These are phyloP conservation scores for Bergia puertoricense DNA, from an alignment of 92 coral and sea anemone genomes.

Conservation along the genomic window DNA sequence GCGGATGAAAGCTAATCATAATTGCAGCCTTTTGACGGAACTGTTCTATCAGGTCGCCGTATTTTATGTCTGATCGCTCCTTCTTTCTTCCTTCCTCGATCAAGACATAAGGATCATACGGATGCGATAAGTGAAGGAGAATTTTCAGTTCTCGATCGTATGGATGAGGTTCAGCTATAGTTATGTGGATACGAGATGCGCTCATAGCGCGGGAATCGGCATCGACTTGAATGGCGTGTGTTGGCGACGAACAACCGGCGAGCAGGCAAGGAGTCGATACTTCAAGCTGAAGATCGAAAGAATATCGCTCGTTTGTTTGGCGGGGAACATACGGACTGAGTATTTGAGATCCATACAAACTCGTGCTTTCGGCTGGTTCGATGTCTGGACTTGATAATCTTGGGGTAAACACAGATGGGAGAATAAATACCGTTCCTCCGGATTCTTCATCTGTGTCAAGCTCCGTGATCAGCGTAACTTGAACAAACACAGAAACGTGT, in stretches of 20 bases:
- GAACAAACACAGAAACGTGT: constrained; percentile 81
- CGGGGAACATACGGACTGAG: constrained; percentile 73
- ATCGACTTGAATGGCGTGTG: constrained; percentile 98
- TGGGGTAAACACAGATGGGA: constrained; percentile 94
- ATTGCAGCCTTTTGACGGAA: constrained; percentile 77
- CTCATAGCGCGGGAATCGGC: constrained; percentile 88
- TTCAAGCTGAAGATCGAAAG: constrained; percentile 86
- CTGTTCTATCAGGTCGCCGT: constrained; percentile 59
- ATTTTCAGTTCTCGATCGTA: constrained; percentile 89
- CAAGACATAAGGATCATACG: constrained; percentile 83
- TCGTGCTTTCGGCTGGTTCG: constrained; percentile 40
- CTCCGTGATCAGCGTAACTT: constrained; percentile 90
- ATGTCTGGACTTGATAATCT: constrained; percentile 58
- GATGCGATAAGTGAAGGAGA: constrained; percentile 82
- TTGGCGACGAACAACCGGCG: constrained; percentile 93
- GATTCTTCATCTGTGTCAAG: constrained; percentile 73
- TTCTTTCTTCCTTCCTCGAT: constrained; percentile 84
- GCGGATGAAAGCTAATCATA: constrained; percentile 84
- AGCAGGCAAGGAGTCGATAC: constrained; percentile 88
- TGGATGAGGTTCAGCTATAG: constrained; percentile 89
- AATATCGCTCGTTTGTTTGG: constrained; percentile 81
- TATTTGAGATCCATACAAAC: constrained; percentile 74
- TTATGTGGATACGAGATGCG: constrained; percentile 87
- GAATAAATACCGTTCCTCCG: constrained; percentile 82
- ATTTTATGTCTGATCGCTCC: constrained; percentile 29